These are phyloP conservation scores for Aix galericulata DNA, from an alignment of 2,113 vertebrate species.

Conservation along the genomic window DNA sequence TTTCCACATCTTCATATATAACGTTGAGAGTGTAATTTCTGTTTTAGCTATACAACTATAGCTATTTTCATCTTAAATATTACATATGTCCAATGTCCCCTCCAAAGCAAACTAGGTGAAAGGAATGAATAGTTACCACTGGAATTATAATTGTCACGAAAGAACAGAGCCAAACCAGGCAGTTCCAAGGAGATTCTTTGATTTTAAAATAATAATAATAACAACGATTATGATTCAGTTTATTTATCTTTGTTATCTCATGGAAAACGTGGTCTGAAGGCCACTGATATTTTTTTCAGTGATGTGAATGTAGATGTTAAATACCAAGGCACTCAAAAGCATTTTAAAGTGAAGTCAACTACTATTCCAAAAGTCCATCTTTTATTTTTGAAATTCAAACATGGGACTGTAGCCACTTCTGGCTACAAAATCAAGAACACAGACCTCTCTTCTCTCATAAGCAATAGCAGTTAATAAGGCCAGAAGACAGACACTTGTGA, in stretches of 20 bases:
- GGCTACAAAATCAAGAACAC: neutral
- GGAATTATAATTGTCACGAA: constrained; percentile 27
- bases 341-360: neutral
- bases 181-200: neutral
- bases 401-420: neutral
- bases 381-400: constrained; percentile 3
- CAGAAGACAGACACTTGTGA: neutral
- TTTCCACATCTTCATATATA: neutral
- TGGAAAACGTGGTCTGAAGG: neutral
- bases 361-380: neutral
- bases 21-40: constrained; percentile 8
- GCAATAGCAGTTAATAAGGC: neutral
- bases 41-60: neutral
- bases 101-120: constrained; percentile 49
- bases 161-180: neutral
- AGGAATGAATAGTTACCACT: neutral
- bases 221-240: neutral
- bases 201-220: neutral
- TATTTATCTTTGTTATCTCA: neutral
- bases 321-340: neutral
- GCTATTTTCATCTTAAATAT: constrained; percentile 4
- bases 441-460: neutral
- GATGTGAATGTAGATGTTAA: neutral
- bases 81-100: neutral
- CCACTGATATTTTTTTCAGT: neutral